Percentiles rank a stretch among this genome's conserved stretches.
Conservation (phyloP, 2,797 vertebrate species). For the Phataginus tetradactyla region DNA sequence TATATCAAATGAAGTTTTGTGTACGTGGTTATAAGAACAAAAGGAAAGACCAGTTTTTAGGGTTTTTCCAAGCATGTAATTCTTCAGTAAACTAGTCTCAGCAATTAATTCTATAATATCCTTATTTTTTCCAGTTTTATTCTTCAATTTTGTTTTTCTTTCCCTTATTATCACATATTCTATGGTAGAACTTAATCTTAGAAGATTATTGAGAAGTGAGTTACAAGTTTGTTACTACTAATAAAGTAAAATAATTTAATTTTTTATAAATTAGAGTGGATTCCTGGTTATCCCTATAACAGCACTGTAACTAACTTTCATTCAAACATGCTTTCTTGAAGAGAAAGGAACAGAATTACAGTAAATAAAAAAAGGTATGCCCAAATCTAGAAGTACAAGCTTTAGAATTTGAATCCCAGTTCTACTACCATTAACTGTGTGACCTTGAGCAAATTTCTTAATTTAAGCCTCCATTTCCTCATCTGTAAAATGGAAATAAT, state of each 20-base stretch:
- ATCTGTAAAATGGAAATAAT: background rate
- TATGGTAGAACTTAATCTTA: background rate
- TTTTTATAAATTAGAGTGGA: background rate
- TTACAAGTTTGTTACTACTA: constrained; percentile 31
- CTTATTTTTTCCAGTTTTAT: constrained; percentile 24
- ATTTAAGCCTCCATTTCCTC: constrained; percentile 4
- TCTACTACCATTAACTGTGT: constrained; percentile 46
- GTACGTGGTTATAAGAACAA: background rate
- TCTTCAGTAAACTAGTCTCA: background rate
- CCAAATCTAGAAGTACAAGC: background rate
- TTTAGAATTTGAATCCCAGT: constrained; percentile 2
- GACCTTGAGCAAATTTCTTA: background rate
- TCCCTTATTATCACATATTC: background rate
- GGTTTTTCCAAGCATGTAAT: background rate
- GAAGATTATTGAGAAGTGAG: background rate
- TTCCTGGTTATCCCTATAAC: background rate
- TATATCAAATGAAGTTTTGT: background rate
- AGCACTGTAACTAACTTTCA: constrained; percentile 5
- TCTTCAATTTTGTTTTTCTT: background rate
- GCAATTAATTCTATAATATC: constrained; percentile 8
- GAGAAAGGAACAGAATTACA: constrained; percentile 34
- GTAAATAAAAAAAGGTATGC: constrained; percentile 1
- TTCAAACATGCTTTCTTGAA: background rate
- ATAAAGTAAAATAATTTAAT: background rate
- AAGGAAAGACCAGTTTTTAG: background rate